Conservation (phyloP, 2,113 vertebrate species). For the Psophia crepitans region DNA sequence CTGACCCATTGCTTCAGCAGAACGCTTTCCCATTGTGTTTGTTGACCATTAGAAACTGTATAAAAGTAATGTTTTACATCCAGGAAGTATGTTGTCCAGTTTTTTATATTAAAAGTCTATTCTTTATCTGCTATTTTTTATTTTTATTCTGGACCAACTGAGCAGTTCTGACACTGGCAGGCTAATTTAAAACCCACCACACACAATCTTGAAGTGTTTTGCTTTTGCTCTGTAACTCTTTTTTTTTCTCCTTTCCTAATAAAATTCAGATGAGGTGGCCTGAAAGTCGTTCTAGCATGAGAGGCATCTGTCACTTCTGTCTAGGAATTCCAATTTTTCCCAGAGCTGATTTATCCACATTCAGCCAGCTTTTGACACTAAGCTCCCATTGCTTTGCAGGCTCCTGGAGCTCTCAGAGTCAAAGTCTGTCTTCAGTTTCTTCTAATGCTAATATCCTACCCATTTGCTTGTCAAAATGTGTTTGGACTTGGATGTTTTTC, state of each 20-base stretch:
- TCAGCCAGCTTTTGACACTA: not conserved
- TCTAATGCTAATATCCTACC: not conserved
- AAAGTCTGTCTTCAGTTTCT: not conserved
- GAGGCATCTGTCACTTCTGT: constrained; percentile 28
- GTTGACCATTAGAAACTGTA: not conserved
- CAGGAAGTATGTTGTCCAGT: not conserved
- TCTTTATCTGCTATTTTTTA: not conserved
- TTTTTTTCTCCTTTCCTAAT: constrained; percentile 3
- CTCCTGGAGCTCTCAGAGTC: not conserved
- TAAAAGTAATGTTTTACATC: not conserved
- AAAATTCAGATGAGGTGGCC: constrained; percentile 16
- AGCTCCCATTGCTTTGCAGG: not conserved
- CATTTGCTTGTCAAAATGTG: not conserved
- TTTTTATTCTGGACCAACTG: not conserved
- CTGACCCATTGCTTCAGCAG: not conserved
- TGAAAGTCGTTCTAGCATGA: constrained; percentile 9
- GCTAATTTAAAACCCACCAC: not conserved
- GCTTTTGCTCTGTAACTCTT: not conserved
- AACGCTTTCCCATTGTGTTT: not conserved
- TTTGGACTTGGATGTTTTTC: not conserved
- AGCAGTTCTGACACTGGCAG: not conserved
- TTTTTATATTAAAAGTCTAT: not conserved
- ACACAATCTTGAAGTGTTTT: not conserved
- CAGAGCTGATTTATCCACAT: not conserved
- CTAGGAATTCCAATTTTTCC: not conserved